Evolutionary conservation across 2,888 invertebrate genomes (phyloP).

Genomic region (Drosophila rubida): DNA sequence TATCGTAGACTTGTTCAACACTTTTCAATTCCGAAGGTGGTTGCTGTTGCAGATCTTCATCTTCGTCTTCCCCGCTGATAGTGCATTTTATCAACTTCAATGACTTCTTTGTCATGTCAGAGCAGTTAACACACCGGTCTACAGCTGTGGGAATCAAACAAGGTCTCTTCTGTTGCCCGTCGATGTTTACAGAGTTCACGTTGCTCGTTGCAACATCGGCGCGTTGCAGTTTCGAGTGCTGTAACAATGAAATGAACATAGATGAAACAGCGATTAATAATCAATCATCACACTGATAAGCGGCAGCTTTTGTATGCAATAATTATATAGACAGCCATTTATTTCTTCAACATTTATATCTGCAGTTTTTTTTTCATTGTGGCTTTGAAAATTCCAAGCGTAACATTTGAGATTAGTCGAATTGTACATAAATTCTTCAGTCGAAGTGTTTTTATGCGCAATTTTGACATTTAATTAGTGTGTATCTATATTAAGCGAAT

Average conservation of each 20-base stretch:
- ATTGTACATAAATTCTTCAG: constrained; percentile 65
- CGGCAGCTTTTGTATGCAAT: background rate
- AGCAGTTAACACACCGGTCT: constrained; percentile 27
- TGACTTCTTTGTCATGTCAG: constrained; percentile 72
- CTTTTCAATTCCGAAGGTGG: constrained; percentile 68
- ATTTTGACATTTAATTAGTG: constrained; percentile 79
- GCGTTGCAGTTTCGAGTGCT: constrained; percentile 33
- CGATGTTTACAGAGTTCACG: constrained; percentile 11
- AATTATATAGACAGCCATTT: background rate
- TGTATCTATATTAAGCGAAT: constrained; percentile 57
- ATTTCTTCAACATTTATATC: constrained; percentile 10
- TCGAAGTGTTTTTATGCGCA: constrained; percentile 58
- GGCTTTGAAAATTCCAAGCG: constrained; percentile 69
- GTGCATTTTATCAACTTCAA: constrained; percentile 79
- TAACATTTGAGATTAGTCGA: constrained; percentile 57
- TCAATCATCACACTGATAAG: background rate
- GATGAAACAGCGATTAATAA: background rate
- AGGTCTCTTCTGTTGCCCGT: constrained; percentile 21
- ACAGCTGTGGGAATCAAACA: constrained; percentile 16
- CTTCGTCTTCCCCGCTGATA: constrained; percentile 83
- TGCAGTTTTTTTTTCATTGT: constrained; percentile 46
- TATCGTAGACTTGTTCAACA: constrained; percentile 75
- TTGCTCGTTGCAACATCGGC: constrained; percentile 32
- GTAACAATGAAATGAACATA: constrained; percentile 21
- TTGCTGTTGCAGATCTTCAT: constrained; percentile 77